Conservation (phyloP, 1,140 invertebrate species). For the Drosophila tropicalis region DNA sequence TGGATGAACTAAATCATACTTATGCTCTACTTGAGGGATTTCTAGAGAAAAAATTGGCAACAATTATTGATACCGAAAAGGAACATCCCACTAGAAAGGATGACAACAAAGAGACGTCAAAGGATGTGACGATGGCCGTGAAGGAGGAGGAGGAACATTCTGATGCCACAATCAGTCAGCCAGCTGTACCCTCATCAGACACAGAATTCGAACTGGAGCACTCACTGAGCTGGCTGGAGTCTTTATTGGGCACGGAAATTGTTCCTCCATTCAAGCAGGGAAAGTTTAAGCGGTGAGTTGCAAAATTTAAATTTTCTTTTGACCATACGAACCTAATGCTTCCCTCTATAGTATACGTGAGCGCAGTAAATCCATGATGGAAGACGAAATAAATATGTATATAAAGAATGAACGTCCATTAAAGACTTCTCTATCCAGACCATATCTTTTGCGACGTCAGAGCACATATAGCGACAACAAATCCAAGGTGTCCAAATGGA, state of each 20-base stretch:
- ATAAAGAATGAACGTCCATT: conserved; percentile 54
- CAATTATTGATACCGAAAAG: conserved; percentile 54
- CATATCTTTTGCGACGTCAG: conserved; percentile 70
- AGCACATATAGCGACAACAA: conserved; percentile 80
- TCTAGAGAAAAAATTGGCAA: conserved; percentile 63
- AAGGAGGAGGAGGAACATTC: conserved; percentile 11
- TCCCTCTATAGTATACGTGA: conserved; percentile 64
- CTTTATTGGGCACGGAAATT: conserved; percentile 61
- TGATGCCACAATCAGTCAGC: conserved; percentile 23
- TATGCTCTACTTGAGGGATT: conserved; percentile 63
- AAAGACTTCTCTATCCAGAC: conserved; percentile 47
- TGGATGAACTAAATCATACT: conserved; percentile 64
- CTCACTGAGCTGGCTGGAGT: conserved; percentile 85
- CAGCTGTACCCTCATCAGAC: conserved; percentile 68
- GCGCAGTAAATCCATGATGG: conserved; percentile 84
- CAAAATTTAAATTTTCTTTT: too few relatives aligned
- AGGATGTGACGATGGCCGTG: background rate
- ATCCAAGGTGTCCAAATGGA: conserved; percentile 89
- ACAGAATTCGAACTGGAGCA: conserved; percentile 85
- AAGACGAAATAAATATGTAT: conserved; percentile 76
- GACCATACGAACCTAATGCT: background rate
- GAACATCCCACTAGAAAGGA: background rate
- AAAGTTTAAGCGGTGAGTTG: conserved; percentile 62
- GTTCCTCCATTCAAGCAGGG: conserved; percentile 63
- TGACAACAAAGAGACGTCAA: conserved; percentile 27